Evolutionary conservation across 30 jellyfish, hydroid and myxozoan genomes (phyloP).

Genomic region (Aurelia aurita complex sp. Pacific): DNA sequence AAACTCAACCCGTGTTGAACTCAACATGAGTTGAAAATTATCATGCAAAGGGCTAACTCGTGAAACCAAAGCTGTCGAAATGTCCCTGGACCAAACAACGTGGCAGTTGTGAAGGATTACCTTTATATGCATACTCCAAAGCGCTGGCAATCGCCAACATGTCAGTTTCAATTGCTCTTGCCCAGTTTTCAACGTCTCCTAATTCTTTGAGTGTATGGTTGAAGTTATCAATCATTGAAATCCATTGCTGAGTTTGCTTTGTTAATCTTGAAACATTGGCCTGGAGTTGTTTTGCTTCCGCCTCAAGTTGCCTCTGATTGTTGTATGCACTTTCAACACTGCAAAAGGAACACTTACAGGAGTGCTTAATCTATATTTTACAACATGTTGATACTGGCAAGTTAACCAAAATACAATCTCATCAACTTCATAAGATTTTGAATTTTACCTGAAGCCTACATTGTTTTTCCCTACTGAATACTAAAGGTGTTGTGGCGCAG

Average conservation of each 20-base stretch:
- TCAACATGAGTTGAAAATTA: too few species aligned
- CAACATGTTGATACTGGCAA: too few species aligned
- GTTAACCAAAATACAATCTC: too few species aligned
- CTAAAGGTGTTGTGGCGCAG: too few species aligned
- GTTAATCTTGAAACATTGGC: slow-evolving; percentile 62
- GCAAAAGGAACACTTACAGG: not conserved
- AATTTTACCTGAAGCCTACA: too few species aligned
- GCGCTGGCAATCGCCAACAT: slow-evolving; percentile 97
- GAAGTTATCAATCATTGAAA: slow-evolving; percentile 80
- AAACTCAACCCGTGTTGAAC: too few species aligned
- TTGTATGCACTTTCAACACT: slow-evolving; percentile 96
- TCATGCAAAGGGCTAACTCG: too few species aligned
- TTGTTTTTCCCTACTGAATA: too few species aligned
- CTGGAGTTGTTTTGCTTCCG: slow-evolving; percentile 90
- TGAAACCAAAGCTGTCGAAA: too few species aligned
- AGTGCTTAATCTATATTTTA: too few species aligned
- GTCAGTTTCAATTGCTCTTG: slow-evolving; percentile 94
- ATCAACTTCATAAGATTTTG: too few species aligned
- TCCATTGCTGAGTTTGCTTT: slow-evolving; percentile 91
- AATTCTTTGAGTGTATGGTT: slow-evolving; percentile 88
- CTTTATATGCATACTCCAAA: slow-evolving; percentile 94
- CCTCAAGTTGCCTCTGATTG: slow-evolving; percentile 88
- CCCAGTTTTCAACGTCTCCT: slow-evolving; percentile 99
- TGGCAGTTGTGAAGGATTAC: slow-evolving; percentile 21
- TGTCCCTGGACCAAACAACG: too few species aligned